phyloP scores from a whole-genome alignment of 1,140 invertebrate species.

The Theocolax elegans region DNA sequence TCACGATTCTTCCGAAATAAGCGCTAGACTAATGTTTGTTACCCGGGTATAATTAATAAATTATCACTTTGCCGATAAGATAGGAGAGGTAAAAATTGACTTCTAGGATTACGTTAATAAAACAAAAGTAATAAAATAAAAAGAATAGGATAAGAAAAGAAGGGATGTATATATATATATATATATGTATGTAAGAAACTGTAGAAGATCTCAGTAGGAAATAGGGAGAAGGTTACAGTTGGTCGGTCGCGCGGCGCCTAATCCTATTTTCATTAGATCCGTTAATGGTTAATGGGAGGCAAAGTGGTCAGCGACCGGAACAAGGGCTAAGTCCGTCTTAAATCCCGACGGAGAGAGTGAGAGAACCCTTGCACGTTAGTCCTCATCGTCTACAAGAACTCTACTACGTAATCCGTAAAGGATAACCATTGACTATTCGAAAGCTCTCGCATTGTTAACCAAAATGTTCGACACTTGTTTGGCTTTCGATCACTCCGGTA shows the following conservation, averaged over 20 bases:
- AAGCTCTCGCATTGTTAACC: slow-evolving; percentile 6
- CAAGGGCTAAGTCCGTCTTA: slow-evolving; percentile 69
- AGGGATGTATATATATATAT: too few species aligned
- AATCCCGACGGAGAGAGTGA: slow-evolving; percentile 60
- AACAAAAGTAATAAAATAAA: too few species aligned
- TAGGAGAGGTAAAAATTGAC: too few species aligned
- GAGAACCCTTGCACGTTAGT: slow-evolving; percentile 48
- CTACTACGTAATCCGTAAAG: slow-evolving; percentile 56
- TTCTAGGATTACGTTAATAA: too few species aligned
- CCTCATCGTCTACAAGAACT: slow-evolving; percentile 55
- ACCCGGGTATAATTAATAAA: too few species aligned
- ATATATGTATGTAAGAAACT: too few species aligned
- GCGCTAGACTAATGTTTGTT: too few species aligned
- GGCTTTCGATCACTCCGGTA: not conserved
- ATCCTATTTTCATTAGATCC: slow-evolving; percentile 67
- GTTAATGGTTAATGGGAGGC: slow-evolving; percentile 69
- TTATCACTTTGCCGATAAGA: too few species aligned
- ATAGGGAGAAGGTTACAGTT: slow-evolving; percentile 28
- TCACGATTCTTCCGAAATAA: too few species aligned
- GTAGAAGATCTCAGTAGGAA: not conserved
- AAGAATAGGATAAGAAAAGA: too few species aligned
- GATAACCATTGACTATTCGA: slow-evolving; percentile 62
- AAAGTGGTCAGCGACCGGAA: slow-evolving; percentile 68
- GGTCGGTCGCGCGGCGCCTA: slow-evolving; percentile 45
- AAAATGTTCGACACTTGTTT: not conserved